These are phyloP conservation scores for Ceratosolen fusciceps DNA, from an alignment of 1,140 invertebrate species.

Conservation along the genomic window DNA sequence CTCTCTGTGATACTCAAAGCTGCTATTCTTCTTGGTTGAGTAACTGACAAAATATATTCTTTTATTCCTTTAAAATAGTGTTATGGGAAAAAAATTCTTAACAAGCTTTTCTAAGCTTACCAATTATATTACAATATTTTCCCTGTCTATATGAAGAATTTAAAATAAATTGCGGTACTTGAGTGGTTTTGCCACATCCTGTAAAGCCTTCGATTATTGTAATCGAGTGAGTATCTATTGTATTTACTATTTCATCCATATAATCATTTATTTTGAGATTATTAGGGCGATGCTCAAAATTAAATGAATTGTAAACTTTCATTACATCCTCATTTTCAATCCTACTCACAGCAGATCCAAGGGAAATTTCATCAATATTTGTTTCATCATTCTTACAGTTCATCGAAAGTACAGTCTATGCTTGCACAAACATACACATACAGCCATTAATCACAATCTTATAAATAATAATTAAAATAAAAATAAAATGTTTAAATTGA, in stretches of 20 bases:
- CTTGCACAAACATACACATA: too few species aligned
- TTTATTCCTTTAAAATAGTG: slow-evolving; percentile 29
- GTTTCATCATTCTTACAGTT: background rate
- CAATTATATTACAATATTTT: slow-evolving; percentile 82
- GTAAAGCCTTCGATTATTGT: slow-evolving; percentile 91
- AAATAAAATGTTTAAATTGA: too few species aligned
- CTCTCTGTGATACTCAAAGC: slow-evolving; percentile 86
- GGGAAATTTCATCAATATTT: slow-evolving; percentile 58
- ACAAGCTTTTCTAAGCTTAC: slow-evolving; percentile 51
- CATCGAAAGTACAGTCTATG: slow-evolving; percentile 44
- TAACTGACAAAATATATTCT: slow-evolving; percentile 73
- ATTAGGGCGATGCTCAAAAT: slow-evolving; percentile 58
- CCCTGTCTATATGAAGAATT: slow-evolving; percentile 77
- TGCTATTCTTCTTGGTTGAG: slow-evolving; percentile 89
- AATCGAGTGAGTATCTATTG: slow-evolving; percentile 78
- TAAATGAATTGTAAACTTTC: slow-evolving; percentile 61
- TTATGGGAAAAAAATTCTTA: slow-evolving; percentile 17
- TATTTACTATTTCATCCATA: slow-evolving; percentile 73
- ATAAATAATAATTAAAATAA: too few species aligned
- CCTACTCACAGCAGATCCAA: slow-evolving; percentile 54
- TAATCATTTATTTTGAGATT: slow-evolving; percentile 54
- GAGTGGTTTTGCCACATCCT: slow-evolving; percentile 85
- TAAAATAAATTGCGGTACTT: slow-evolving; percentile 90
- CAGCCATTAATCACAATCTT: too few species aligned
- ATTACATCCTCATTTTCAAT: slow-evolving; percentile 50